phyloP scores from a whole-genome alignment of 2,888 invertebrate species.

The Scaptodrosophila latifasciaeformis region DNA sequence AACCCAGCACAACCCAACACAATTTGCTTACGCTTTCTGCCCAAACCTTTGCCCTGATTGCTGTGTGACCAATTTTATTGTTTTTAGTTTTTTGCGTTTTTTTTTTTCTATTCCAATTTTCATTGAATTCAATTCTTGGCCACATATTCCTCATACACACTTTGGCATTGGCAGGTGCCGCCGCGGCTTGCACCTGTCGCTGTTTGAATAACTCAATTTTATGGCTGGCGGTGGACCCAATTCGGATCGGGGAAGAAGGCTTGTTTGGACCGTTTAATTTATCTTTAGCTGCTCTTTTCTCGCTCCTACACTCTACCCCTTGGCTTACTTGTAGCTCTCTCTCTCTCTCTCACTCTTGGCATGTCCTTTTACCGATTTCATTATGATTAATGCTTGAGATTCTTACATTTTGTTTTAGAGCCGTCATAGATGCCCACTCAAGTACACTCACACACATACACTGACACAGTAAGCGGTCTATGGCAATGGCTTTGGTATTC shows the following conservation, averaged over 20 bases:
- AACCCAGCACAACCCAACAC: not conserved
- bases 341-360: slow-evolving; percentile 33
- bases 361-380: slow-evolving; percentile 48
- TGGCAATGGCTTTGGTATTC: slow-evolving; percentile 14
- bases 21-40: not conserved
- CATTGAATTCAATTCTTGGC: no score
- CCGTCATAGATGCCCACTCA: no score
- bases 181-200: slow-evolving; percentile 8
- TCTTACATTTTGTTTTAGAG: not conserved
- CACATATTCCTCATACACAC: no score
- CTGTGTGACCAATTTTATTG: slow-evolving; percentile 28
- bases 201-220: slow-evolving; percentile 63
- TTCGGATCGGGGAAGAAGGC: not conserved
- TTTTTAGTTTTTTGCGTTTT: not conserved
- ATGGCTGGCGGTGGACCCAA: slow-evolving; percentile 22
- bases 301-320: not conserved
- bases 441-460: no score
- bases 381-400: slow-evolving; percentile 52
- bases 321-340: slow-evolving; percentile 30
- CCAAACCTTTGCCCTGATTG: slow-evolving; percentile 40
- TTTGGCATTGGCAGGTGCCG: no score
- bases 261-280: not conserved
- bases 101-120: no score
- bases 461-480: not conserved
- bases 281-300: not conserved